These are phyloP conservation scores for Stercorarius parasiticus DNA, from an alignment of 2,113 vertebrate genomes.

Conservation along the genomic window DNA sequence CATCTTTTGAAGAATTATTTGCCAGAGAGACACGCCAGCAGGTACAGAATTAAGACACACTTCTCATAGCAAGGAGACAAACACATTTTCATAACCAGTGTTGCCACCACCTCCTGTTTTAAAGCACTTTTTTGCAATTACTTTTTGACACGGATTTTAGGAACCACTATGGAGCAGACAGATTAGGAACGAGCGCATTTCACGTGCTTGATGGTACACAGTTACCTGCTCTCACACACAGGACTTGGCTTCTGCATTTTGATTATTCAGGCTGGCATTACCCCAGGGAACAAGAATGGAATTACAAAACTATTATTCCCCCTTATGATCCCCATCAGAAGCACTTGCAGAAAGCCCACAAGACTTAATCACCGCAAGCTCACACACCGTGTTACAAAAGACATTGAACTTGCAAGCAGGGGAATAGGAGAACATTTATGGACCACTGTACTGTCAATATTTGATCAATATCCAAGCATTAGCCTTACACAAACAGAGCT, in stretches of 20 bases:
- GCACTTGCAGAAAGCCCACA: neutral
- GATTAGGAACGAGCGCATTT: fast-evolving
- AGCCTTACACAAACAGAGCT: neutral
- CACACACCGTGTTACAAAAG: fast-evolving
- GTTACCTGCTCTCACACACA: fast-evolving
- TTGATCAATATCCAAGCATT: neutral
- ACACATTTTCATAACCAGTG: fast-evolving
- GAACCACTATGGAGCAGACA: neutral
- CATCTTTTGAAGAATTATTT: neutral
- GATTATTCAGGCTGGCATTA: neutral
- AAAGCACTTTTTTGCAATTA: neutral
- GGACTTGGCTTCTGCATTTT: fast-evolving
- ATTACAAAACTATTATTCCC: fast-evolving
- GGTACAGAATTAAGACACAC: neutral
- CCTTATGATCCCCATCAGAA: neutral
- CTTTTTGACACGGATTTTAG: neutral
- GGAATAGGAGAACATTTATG: neutral
- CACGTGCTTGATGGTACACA: too few species aligned
- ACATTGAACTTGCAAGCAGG: neutral
- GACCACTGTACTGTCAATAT: neutral
- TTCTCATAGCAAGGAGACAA: neutral
- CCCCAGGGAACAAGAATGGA: neutral
- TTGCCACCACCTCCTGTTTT: neutral
- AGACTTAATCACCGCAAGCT: neutral
- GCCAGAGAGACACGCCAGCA: neutral